Conservation (phyloP, 2,888 invertebrate genomes). For the Papilio protenor region DNA sequence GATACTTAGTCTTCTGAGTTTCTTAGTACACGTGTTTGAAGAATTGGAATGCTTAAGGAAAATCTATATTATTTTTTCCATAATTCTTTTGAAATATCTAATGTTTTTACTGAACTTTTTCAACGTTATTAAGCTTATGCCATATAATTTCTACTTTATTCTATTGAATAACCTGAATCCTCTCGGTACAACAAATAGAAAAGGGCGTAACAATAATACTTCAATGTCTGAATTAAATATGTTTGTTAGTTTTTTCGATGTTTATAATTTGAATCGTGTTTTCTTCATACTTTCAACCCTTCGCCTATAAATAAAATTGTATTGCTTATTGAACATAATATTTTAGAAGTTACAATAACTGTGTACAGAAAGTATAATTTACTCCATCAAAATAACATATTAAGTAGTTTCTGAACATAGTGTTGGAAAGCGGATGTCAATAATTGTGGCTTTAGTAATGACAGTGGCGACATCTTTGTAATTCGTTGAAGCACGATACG, state of each 20-base stretch:
- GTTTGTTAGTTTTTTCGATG: background rate
- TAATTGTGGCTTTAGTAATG: slow-evolving; percentile 25
- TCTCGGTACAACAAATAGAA: too few relatives aligned
- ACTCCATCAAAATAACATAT: slow-evolving; percentile 6
- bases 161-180: background rate
- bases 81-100: background rate
- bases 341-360: background rate
- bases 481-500: slow-evolving; percentile 8
- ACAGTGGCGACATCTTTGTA: slow-evolving; percentile 25
- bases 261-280: background rate
- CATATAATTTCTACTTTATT: background rate
- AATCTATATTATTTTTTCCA: background rate
- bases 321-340: too few relatives aligned
- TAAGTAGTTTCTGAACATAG: slow-evolving; percentile 22
- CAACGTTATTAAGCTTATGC: background rate
- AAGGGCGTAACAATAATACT: background rate
- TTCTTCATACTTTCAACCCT: background rate
- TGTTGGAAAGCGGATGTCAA: slow-evolving; percentile 32
- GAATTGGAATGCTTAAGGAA: background rate
- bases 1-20: slow-evolving; percentile 14
- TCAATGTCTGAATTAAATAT: background rate
- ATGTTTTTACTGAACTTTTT: background rate
- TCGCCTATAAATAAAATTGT: background rate
- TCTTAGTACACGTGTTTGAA: slow-evolving; percentile 28
- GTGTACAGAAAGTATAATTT: slow-evolving; percentile 8